Evolutionary conservation across 2,888 invertebrate genomes (phyloP).

Genomic region (Deilephila elpenor): DNA sequence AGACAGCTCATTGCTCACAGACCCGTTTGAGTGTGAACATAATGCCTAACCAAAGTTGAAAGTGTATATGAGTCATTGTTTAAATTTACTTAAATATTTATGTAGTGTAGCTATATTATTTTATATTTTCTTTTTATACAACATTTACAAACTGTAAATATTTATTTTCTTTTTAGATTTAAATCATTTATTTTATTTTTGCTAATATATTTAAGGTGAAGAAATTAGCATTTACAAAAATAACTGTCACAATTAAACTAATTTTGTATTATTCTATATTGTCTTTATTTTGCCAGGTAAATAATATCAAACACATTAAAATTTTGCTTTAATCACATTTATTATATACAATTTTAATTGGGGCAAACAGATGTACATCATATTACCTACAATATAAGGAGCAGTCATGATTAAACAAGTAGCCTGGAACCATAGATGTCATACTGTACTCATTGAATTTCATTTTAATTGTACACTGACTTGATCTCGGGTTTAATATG

Average conservation of each 20-base stretch:
- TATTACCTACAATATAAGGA: neutral
- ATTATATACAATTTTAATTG: neutral
- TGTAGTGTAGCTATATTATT: conserved; percentile 14
- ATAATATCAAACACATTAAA: neutral
- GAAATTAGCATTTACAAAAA: conserved; percentile 24
- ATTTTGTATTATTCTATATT: conserved; percentile 20
- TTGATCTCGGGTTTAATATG: no score
- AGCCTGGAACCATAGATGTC: neutral
- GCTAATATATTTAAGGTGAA: conserved; percentile 17
- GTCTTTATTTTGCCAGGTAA: conserved; percentile 5
- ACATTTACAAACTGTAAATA: conserved; percentile 12
- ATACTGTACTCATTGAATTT: no score
- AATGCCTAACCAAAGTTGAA: conserved; percentile 39
- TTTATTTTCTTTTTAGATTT: conserved; percentile 14
- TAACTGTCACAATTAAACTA: conserved; percentile 24
- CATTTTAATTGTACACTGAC: no score
- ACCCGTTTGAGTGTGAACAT: neutral
- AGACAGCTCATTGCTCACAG: neutral
- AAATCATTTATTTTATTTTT: conserved; percentile 25
- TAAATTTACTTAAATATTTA: conserved; percentile 17
- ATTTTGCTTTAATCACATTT: neutral
- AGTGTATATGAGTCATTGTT: conserved; percentile 13
- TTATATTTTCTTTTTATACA: conserved; percentile 15
- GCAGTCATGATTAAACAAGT: neutral
- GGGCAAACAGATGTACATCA: neutral